Base-by-base conservation (phyloP, 1,140 invertebrate genomes). In the Meloidogyne floridensis region DNA sequence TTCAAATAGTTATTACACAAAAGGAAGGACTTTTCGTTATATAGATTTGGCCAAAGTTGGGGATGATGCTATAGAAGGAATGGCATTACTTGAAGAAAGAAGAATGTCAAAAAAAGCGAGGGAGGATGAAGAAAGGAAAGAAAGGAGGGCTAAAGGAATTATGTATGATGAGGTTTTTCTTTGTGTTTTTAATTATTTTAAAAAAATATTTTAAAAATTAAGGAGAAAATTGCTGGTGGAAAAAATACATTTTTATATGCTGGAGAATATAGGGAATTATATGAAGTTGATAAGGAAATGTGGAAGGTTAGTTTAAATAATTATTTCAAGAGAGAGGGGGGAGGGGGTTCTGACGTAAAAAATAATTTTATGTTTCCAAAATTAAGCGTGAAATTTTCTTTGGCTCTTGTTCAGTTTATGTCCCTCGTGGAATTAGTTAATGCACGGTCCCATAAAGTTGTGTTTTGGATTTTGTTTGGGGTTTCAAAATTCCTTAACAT, bases 141-240 rank as follows among this genome's bases (percentile, higher is more conserved):
- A 79, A 69, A 42, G 65, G 13, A 54, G 77, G 77, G 54, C 77
- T 42, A 18, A 72, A 51, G 77, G 77, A 10, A 72, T 79, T 65
- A 79, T 79, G 77, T 53, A 72, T 72, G 77, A 79, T 69, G 77
- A 79, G n/a, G 77, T 79, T 20, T 32, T 32, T 32, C 32, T 32
- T 32, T 32, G 32, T 32, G 32, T 32, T 32, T 32, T 32, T 32
- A 32, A 79, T 11, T 42, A 32, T 8, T n/a, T 65, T 20, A 70
- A 70, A 13, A n/a, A 59, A 11, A 78, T 7, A 6, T 71, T 13
- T 77, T 32, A 32, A 13, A 78, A 71, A 9, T 15, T 79, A 42
- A 79, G 77, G 77, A 79, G 11, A 42, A 18, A 43, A n/a, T 79
- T 11, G 77, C 43, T 11, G 65, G 51, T n/a, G 65, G 65, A 79